A percentile compares a stretch with the other conserved stretches of the same genome.
Evolutionary conservation across 2,113 vertebrate genomes (phyloP).

Genomic region (Pampusana beccarii): DNA sequence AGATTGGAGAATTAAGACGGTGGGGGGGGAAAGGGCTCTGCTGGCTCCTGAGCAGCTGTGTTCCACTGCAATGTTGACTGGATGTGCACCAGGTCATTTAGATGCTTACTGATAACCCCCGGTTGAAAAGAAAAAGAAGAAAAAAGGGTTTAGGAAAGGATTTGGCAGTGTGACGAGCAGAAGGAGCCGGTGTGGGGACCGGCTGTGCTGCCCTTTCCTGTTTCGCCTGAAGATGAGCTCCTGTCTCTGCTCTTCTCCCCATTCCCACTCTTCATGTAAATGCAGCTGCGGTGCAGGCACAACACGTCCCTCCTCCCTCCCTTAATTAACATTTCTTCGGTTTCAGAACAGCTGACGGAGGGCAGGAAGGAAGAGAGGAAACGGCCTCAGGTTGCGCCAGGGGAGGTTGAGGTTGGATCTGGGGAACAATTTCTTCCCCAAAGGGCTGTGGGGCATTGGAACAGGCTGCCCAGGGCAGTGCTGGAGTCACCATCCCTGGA

Average conservation of each 20-base stretch:
- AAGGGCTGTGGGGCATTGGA: too few species aligned
- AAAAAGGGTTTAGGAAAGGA: background rate
- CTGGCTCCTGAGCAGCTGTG: background rate
- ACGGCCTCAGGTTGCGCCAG: too few species aligned
- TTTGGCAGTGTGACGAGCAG: background rate
- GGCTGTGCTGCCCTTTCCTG: too few species aligned
- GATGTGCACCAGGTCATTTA: background rate
- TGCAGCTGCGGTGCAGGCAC: background rate
- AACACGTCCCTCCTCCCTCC: background rate
- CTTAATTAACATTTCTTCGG: background rate
- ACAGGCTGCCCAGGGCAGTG: too few species aligned
- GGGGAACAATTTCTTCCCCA: too few species aligned
- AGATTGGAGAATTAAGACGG: background rate
- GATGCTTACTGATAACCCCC: background rate
- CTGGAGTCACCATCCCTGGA: too few species aligned
- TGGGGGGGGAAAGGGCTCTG: background rate
- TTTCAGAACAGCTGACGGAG: background rate
- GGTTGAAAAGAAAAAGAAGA: background rate
- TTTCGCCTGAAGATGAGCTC: background rate
- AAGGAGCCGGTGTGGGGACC: background rate
- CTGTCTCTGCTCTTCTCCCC: background rate
- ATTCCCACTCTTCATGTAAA: background rate
- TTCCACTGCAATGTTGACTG: rapidly evolving
- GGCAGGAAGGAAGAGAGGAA: background rate
- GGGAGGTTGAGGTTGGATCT: too few species aligned